Evolutionary conservation across 2,113 vertebrate species (phyloP).

Genomic region (Natator depressus): DNA sequence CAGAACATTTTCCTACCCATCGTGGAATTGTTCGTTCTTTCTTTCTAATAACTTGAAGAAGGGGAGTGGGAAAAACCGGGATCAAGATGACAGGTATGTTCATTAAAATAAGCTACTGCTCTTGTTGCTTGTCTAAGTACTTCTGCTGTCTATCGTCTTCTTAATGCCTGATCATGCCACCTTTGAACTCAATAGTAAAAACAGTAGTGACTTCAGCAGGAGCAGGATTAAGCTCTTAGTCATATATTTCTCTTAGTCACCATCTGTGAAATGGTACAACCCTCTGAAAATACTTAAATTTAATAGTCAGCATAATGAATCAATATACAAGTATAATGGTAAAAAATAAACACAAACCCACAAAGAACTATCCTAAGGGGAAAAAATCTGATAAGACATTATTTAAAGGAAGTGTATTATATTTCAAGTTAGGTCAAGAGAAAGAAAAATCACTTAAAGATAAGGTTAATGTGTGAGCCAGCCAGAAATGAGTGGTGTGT

Average conservation of each 20-base stretch:
- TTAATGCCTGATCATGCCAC: background rate
- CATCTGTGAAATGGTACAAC: background rate
- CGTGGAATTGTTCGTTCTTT: background rate
- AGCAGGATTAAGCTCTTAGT: background rate
- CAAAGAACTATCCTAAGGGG: background rate
- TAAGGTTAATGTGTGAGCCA: background rate
- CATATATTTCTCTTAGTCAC: too few species aligned
- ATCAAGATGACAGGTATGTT: background rate
- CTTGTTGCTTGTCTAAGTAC: background rate
- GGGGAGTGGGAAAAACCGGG: background rate
- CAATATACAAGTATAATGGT: background rate
- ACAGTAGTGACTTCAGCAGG: background rate
- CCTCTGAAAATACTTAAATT: background rate
- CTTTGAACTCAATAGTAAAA: background rate
- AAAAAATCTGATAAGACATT: background rate
- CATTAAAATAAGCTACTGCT: background rate
- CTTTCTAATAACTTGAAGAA: background rate
- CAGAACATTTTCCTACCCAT: background rate
- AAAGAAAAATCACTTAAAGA: background rate
- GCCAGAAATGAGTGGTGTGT: background rate
- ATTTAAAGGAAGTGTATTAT: background rate
- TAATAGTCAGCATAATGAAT: background rate
- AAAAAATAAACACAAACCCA: background rate
- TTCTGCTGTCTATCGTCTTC: background rate
- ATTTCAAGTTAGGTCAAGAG: conserved; percentile 38